phyloP scores from a whole-genome alignment of 1,140 invertebrate genomes.

The Thaumatotibia leucotreta region DNA sequence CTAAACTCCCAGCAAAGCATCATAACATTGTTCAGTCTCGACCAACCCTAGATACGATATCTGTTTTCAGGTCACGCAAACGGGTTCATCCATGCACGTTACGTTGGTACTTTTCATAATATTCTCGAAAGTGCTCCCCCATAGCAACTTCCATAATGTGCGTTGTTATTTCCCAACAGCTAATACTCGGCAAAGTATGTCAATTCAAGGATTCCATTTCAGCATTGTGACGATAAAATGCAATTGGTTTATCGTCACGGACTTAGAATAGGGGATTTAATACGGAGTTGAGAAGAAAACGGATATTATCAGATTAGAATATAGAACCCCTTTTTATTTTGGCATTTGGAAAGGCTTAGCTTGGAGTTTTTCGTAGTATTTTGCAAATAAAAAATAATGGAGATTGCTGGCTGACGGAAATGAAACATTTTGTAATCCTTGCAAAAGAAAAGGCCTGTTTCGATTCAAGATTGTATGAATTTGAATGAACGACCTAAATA shows the following conservation, averaged over 20 bases:
- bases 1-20: not conserved
- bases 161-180: not conserved
- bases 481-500: too few relatives aligned
- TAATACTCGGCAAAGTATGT: not conserved
- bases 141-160: not conserved
- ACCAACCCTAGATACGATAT: not conserved
- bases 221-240: not conserved
- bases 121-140: not conserved
- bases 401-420: not conserved
- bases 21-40: not conserved
- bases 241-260: not conserved
- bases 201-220: not conserved
- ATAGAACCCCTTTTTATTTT: not conserved
- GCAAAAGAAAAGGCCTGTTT: too few relatives aligned
- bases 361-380: not conserved
- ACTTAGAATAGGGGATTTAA: not conserved
- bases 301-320: not conserved
- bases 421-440: not conserved
- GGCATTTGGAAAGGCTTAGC: not conserved
- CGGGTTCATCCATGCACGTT: not conserved
- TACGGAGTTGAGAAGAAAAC: not conserved
- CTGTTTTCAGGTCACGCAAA: slow-evolving; percentile 1
- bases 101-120: not conserved
- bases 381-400: not conserved
- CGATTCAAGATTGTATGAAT: too few relatives aligned